phyloP scores from a whole-genome alignment of 2,797 vertebrate genomes.

The Phoebastria nigripes region DNA sequence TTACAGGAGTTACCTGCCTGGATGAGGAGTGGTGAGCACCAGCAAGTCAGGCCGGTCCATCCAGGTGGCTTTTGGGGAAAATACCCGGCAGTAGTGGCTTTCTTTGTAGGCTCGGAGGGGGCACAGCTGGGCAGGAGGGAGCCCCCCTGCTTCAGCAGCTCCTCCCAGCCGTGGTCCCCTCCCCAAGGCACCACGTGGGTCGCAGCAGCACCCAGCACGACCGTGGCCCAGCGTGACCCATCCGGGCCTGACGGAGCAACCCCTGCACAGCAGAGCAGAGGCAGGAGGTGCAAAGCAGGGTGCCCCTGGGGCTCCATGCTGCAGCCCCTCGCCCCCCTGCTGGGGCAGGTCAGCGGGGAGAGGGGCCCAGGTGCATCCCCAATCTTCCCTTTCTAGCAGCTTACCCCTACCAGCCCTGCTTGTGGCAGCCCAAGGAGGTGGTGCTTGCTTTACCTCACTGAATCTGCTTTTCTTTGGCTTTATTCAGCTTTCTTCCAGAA shows the following conservation, averaged over 20 bases:
- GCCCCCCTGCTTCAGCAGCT: not conserved
- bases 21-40: not conserved
- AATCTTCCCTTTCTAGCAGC: not conserved
- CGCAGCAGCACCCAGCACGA: not conserved
- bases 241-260: accelerated
- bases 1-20: no score
- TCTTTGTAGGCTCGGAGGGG: not conserved
- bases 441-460: not conserved
- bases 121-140: not conserved
- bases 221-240: not conserved
- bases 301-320: not conserved
- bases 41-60: no score
- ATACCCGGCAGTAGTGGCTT: not conserved
- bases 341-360: not conserved
- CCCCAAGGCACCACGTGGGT: not conserved
- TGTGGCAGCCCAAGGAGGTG: not conserved
- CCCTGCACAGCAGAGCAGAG: not conserved
- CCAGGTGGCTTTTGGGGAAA: not conserved
- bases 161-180: accelerated
- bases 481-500: not conserved
- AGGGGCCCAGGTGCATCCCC: not conserved
- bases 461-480: not conserved
- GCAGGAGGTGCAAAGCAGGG: not conserved
- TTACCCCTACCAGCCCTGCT: no score
- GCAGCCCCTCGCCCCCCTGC: no score